These are phyloP conservation scores for Whitmania pigra DNA, from an alignment of 1,140 invertebrate species.

Conservation along the genomic window DNA sequence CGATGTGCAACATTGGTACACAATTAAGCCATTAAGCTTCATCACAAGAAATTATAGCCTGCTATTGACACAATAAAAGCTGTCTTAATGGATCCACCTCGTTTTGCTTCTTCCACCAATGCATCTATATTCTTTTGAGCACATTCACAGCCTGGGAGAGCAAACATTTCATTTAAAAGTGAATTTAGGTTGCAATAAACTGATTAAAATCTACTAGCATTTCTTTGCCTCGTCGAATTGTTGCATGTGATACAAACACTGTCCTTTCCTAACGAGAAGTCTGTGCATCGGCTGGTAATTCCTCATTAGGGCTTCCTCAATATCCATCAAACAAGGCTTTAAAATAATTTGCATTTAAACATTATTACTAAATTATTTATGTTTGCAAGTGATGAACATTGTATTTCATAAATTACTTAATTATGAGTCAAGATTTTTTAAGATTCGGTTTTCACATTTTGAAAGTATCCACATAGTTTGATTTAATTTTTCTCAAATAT, in stretches of 20 bases:
- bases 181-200: background rate
- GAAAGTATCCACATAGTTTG: background rate
- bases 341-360: background rate
- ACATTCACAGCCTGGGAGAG: background rate
- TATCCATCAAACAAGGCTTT: background rate
- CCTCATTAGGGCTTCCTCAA: background rate
- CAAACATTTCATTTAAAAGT: too few species aligned
- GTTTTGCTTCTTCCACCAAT: background rate
- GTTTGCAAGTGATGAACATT: background rate
- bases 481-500: background rate
- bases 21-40: too few species aligned
- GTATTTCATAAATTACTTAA: background rate
- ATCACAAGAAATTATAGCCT: too few species aligned
- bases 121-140: background rate
- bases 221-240: conserved; percentile 53
- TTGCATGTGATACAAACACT: conserved; percentile 59
- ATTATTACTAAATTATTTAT: background rate
- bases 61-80: too few species aligned
- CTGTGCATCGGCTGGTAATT: conserved; percentile 47
- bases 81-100: too few species aligned
- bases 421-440: background rate
- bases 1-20: too few species aligned
- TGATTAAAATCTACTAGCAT: conserved; percentile 24
- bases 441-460: background rate
- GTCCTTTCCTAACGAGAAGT: conserved; percentile 57